Evolutionary conservation across 2,797 vertebrate genomes (phyloP), one percentile per base, ranked within the genome.

Genomic region (Basileuterus tristriatus): DNA sequence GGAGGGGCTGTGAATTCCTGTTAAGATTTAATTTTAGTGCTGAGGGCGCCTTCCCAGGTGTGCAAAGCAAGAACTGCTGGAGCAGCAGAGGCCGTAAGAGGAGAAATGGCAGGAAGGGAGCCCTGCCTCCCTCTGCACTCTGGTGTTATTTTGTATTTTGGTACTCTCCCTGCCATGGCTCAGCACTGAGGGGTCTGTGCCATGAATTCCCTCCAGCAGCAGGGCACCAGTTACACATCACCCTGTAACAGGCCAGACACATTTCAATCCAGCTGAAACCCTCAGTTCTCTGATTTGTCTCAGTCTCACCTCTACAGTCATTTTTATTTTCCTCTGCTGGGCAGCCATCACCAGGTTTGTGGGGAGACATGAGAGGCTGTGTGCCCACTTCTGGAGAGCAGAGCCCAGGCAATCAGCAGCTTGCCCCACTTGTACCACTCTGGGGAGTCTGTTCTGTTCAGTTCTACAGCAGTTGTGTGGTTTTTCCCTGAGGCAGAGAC

Each of bases 51-150:
- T 84, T 52, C 46, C 59, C 72, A 62, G 78, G 44, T 5, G 52
- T 5, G 7, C 67, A 70, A 23, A 64, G 47, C 77, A 29, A 43
- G 74, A 71, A 3, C 37, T 71, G 53, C 83, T 32, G 63, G 17
- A 29, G 43, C 67, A 92, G 74, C 70, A 49, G 2, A 20, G 43
- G 37, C 7, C 30, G n/a, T 1, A 2, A 62, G 23, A 78, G 55
- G 12, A 62, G 2, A 32, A 52, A 24, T 0, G 83, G 67, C 52
- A 65, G 0, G 0, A 47, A 27, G 46, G 3, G 7, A 7, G 8
- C 15, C 18, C 29, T 53, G 24, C 53, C 32, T 49, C 17, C 47
- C 36, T 29, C 27, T 20, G 21, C 29, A 5, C 24, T n/a, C 60
- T 4, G 56, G 7, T 10, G 10, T 11, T 49, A 6, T 9, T 87